Evolutionary conservation across 2,888 invertebrate genomes (phyloP), one percentile per base, ranked within the genome.

Genomic region (Mimumesa dahlbomi): DNA sequence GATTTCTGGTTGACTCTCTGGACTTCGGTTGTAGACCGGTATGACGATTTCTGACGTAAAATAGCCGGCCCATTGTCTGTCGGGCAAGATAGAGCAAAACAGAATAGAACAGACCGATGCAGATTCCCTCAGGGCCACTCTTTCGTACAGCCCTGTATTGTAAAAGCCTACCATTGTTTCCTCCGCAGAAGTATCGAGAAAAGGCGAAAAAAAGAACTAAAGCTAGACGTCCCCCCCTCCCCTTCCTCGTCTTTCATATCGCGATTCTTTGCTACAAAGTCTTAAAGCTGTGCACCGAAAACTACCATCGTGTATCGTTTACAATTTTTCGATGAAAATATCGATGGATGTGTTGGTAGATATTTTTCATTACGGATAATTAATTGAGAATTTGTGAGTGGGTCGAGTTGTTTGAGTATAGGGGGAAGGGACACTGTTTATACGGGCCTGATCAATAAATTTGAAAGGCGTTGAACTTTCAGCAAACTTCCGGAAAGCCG

Each of bases 101-200:
- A 36, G 25, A 48, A 16, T 7, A 19, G 14, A 16, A 42, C 16
- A n/a, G 13, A 18, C 46, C 25, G 45, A 52, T 43, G 67, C 22
- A 46, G 52, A 62, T 70, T 49, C 57, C 62, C 50, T 31, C 25
- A 49, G 57, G 53, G 68, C 38, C 46, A 18, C 50, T 69, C 36
- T 46, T 53, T 52, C 21, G 21, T 29, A 38, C 48, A 45, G 61
- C 61, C 34, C 46, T 38, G 40, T 25, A 59, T 59, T 49, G 68
- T 34, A 36, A 49, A 42, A 43, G 6, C 52, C 25, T 31, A 14
- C 18, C 53, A 56, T 53, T 53, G 57, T 57, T 49, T 63, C 53
- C 29, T 50, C 31, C 3, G n/a, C 13, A 18, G 48, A 48, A 53
- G 63, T 54, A 38, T 54, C 48, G 43, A 21, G 43, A 36, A 63